These are phyloP conservation scores for Chromoteleia sp. DNA, from an alignment of 2,888 invertebrate species.

Conservation along the genomic window DNA sequence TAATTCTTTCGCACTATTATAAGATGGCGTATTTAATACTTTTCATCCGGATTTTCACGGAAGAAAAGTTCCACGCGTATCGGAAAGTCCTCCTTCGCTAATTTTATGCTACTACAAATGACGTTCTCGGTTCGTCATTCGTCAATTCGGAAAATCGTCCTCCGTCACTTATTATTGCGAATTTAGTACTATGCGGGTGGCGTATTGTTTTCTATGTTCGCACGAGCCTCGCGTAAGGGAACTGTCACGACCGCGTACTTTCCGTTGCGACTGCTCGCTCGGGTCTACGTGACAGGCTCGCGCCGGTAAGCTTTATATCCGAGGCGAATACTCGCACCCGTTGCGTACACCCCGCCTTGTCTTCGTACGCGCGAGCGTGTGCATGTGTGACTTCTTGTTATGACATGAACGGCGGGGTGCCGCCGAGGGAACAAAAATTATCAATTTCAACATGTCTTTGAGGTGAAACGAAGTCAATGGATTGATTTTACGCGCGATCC, in stretches of 20 bases:
- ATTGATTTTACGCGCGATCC: conserved; percentile 18
- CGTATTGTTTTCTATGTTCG: too few relatives aligned
- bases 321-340: conserved; percentile 38
- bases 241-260: conserved; percentile 62
- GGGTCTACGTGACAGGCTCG: conserved; percentile 77
- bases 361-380: conserved; percentile 37
- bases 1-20: too few relatives aligned
- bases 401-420: conserved; percentile 10
- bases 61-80: neutral
- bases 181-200: neutral
- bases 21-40: too few relatives aligned
- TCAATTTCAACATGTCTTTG: conserved; percentile 34
- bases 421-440: conserved; percentile 2
- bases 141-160: too few relatives aligned
- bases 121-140: too few relatives aligned
- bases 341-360: conserved; percentile 28
- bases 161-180: neutral
- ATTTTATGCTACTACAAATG: too few relatives aligned
- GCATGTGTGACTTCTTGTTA: conserved; percentile 9
- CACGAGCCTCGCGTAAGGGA: conserved; percentile 50
- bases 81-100: too few relatives aligned
- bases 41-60: too few relatives aligned
- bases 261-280: conserved; percentile 77
- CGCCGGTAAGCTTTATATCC: conserved; percentile 74
- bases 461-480: conserved; percentile 26